A percentile compares a stretch with the other conserved stretches of the same genome.
These are phyloP conservation scores for Montifringilla adamsi DNA, from an alignment of 2,113 vertebrate species.

Conservation along the genomic window DNA sequence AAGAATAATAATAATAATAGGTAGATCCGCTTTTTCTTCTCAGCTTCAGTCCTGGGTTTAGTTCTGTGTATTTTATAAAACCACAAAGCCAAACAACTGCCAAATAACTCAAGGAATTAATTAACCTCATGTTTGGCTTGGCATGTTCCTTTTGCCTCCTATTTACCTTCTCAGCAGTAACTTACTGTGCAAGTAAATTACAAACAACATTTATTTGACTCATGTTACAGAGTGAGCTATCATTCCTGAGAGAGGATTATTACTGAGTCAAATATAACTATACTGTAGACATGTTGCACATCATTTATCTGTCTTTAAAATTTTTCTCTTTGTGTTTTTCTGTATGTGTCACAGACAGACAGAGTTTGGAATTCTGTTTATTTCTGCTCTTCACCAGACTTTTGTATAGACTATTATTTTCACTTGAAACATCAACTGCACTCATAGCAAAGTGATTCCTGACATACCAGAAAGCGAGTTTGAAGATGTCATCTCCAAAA, in stretches of 20 bases:
- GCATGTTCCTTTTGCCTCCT: neutral
- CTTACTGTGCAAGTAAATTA: neutral
- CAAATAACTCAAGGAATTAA: neutral
- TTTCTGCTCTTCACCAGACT: neutral
- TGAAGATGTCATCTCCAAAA: conserved; percentile 38
- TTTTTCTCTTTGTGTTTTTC: neutral
- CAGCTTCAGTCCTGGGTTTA: neutral
- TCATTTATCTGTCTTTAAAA: neutral
- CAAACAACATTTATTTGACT: neutral
- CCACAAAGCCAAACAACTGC: neutral
- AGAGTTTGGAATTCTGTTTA: conserved; percentile 11
- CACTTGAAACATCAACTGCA: neutral
- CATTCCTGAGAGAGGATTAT: neutral
- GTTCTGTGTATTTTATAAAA: neutral
- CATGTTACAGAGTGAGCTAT: neutral
- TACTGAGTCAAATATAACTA: neutral
- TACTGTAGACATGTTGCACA: neutral
- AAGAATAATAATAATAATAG: neutral
- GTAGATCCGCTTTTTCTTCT: neutral
- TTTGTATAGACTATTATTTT: conserved; percentile 18
- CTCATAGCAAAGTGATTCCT: conserved; percentile 25
- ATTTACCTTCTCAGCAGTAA: conserved; percentile 8
- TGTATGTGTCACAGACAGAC: neutral
- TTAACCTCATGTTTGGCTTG: neutral
- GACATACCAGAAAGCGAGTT: conserved; percentile 18